Conservation (phyloP, 2,888 invertebrate genomes). For the Diplazon laetatorius region DNA sequence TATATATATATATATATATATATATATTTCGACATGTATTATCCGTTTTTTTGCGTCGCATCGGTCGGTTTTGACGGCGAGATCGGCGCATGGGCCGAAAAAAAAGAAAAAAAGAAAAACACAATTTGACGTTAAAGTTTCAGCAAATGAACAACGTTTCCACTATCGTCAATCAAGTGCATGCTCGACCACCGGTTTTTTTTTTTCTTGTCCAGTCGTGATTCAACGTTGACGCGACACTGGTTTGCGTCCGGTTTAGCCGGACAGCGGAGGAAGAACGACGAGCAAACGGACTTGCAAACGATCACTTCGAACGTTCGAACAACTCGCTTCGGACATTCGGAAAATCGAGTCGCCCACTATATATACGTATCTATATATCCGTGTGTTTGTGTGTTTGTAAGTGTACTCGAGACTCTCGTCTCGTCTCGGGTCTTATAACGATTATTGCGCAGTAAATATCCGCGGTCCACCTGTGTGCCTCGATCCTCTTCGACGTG, state of each 20-base stretch:
- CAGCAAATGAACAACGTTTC: conserved; percentile 53
- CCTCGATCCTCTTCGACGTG: conserved; percentile 53
- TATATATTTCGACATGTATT: too few species aligned
- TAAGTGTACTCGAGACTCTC: conserved; percentile 64
- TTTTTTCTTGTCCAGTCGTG: conserved; percentile 47
- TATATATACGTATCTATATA: conserved; percentile 33
- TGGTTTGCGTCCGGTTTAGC: conserved; percentile 23
- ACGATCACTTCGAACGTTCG: conserved; percentile 52
- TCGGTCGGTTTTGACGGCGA: too few species aligned
- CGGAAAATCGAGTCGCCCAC: not conserved
- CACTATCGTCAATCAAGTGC: conserved; percentile 58
- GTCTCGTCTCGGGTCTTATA: conserved; percentile 71
- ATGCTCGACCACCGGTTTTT: too few species aligned
- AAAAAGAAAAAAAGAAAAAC: too few species aligned
- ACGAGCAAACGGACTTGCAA: conserved; percentile 52
- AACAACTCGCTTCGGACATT: conserved; percentile 28
- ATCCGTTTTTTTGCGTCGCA: too few species aligned
- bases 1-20: too few species aligned
- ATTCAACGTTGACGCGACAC: conserved; percentile 24
- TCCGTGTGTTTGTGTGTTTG: too few species aligned
- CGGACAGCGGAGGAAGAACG: conserved; percentile 51
- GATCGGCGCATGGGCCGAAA: too few species aligned
- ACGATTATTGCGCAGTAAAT: conserved; percentile 78
- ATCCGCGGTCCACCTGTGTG: conserved; percentile 73
- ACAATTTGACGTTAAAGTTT: conserved; percentile 22